Base-by-base conservation (phyloP, 2,888 invertebrate species). In the Digitonthophagus gazella region DNA sequence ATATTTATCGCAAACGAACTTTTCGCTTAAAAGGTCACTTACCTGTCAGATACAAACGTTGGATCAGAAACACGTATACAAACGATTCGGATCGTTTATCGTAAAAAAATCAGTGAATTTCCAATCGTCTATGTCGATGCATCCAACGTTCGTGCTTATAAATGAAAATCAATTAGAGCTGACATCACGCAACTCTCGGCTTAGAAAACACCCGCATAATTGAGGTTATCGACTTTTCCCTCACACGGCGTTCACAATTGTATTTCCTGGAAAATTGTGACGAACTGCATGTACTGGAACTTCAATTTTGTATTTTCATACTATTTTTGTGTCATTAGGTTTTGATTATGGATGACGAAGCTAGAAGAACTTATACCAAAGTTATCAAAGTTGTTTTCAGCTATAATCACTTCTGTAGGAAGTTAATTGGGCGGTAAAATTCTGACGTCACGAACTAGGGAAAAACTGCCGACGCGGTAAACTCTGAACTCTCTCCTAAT, bases 151-250 rank as follows among this genome's bases (percentile, higher is more conserved):
- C 61, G 18, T 20, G 18, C 18, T 61, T 61, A 8, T 19, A 61
- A 61, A 61, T 61, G 20, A 61, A 61, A 61, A 19, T 20, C 18
- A 61, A 19, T 61, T 19, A 61, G 14, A 61, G 20, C 19, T 16
- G 61, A 61, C 14, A 18, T 15, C 61, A 61, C 61, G 61, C 61
- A 6, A 61, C 19, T 19, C 61, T 18, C 61, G 20, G 61, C 18
- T 3, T 3, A 6, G 20, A 18, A 19, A 18, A 6, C 19, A 19
- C 20, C 61, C 61, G 61, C 61, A 61, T 61, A 61, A 61, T 61
- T 61, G 61, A 61, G 61, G 61, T 18, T 61, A 61, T 61, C 16
- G 61, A 61, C 19, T 61, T 61, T 61, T 19, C 61, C n/a, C 18
- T 61, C 20, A 18, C 6, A 14, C 61, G n/a, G 57, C 3, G 15